A percentile compares a stretch with the other conserved stretches of the same genome.
These are phyloP conservation scores for Pachliopta kotzebuea DNA, from an alignment of 2,888 invertebrate species.

Conservation along the genomic window DNA sequence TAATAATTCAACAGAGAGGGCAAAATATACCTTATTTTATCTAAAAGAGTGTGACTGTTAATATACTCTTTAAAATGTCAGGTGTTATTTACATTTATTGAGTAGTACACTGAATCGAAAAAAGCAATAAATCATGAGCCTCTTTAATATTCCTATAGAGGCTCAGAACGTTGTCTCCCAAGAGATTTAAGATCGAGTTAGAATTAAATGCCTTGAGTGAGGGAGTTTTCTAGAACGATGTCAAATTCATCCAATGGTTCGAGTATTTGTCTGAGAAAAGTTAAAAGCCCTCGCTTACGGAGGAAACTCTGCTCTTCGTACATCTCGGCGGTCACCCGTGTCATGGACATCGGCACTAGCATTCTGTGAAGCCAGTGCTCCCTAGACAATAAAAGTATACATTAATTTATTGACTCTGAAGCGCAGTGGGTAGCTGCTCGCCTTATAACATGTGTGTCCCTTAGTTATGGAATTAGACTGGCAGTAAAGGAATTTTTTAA, in stretches of 20 bases:
- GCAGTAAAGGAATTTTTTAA: no score
- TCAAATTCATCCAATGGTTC: constrained; percentile 94
- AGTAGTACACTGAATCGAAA: background rate
- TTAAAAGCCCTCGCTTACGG: constrained; percentile 90
- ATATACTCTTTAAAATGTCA: background rate
- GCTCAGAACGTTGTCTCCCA: no score
- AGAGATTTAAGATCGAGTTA: background rate
- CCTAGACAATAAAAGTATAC: constrained; percentile 62
- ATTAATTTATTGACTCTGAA: background rate
- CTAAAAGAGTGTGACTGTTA: constrained; percentile 15
- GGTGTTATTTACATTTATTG: background rate
- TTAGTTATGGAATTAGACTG: no score
- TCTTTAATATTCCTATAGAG: no score
- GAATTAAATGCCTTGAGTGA: constrained; percentile 82
- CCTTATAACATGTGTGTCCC: no score
- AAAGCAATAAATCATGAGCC: no score
- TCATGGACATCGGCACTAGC: constrained; percentile 93
- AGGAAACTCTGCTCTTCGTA: constrained; percentile 98
- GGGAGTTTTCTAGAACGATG: constrained; percentile 91
- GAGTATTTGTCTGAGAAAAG: constrained; percentile 94
- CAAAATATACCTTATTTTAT: constrained; percentile 10
- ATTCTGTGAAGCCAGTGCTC: constrained; percentile 95
- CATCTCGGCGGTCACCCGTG: constrained; percentile 94
- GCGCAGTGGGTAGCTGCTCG: no score
- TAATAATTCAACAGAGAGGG: background rate